These are phyloP conservation scores for Scomber colias DNA, from an alignment of 2,113 vertebrate species.

Conservation along the genomic window DNA sequence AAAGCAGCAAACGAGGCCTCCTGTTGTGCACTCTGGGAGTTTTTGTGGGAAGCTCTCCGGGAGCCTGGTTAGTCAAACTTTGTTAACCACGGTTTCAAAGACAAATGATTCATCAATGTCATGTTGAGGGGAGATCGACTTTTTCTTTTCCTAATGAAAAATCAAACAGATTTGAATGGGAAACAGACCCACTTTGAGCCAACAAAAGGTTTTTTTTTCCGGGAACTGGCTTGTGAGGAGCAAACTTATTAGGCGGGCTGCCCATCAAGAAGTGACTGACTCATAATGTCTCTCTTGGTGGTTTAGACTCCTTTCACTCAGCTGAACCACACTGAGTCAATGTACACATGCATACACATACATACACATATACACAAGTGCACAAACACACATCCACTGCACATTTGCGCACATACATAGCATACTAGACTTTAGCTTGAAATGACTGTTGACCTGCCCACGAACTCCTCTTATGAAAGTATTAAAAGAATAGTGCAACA, in stretches of 20 bases:
- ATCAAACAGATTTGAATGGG: constrained; percentile 48
- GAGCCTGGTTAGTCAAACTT: constrained; percentile 69
- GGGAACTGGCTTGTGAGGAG: constrained; percentile 32
- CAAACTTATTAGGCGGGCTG: constrained; percentile 2
- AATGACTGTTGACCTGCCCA: background rate
- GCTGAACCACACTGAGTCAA: background rate
- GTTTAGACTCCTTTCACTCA: constrained; percentile 32
- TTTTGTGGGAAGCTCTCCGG: constrained; percentile 66
- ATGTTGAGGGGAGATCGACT: background rate
- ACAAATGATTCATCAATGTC: constrained; percentile 71
- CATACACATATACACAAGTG: constrained; percentile 1
- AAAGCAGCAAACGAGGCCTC: constrained; percentile 51
- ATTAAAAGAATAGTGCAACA: background rate
- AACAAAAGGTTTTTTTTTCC: constrained; percentile 46
- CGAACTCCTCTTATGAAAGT: background rate
- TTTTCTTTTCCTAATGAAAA: constrained; percentile 57
- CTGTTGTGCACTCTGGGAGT: constrained; percentile 43
- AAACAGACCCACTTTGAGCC: constrained; percentile 40
- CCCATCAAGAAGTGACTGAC: constrained; percentile 52
- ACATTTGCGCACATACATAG: background rate
- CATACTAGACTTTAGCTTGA: constrained; percentile 5
- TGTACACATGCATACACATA: constrained; percentile 6
- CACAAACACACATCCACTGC: background rate
- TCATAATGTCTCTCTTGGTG: constrained; percentile 7
- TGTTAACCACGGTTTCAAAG: constrained; percentile 64